Percentiles rank a stretch among this genome's conserved stretches.
phyloP scores from a whole-genome alignment of 30 jellyfish, hydroid and myxozoan genomes.

The Aurelia sp. region DNA sequence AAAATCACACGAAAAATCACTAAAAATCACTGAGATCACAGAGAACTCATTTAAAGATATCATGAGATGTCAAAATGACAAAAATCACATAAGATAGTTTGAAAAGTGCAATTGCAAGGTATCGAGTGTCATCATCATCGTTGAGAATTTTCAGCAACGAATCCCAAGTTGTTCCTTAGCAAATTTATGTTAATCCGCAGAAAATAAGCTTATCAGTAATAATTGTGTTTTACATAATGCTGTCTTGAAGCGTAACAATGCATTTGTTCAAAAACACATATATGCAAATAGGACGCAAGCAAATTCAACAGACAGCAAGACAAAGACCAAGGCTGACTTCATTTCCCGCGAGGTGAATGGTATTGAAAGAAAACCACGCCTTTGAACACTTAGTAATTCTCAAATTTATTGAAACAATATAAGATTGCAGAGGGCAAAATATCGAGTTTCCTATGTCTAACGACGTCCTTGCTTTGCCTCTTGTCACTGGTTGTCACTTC shows the following conservation, averaged over 20 bases:
- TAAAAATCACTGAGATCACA: too few species aligned
- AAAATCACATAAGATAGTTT: too few species aligned
- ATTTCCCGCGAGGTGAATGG: constrained; percentile 37
- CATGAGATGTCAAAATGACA: too few species aligned
- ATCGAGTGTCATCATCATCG: too few species aligned
- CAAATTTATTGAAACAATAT: not conserved
- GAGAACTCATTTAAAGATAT: too few species aligned
- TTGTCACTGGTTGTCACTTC: too few species aligned
- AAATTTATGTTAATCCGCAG: not conserved
- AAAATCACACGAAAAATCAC: too few species aligned
- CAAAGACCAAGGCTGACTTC: constrained; percentile 11
- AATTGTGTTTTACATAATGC: not conserved
- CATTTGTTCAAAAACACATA: not conserved
- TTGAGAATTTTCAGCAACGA: too few species aligned
- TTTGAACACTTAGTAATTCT: constrained; percentile 3
- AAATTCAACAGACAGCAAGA: not conserved
- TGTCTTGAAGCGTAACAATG: constrained; percentile 6
- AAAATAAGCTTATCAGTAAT: not conserved
- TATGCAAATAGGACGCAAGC: constrained; percentile 20
- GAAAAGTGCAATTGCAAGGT: too few species aligned
- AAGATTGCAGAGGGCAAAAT: not conserved
- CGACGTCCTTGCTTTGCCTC: too few species aligned
- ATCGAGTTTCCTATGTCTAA: not conserved
- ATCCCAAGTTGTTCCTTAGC: not conserved
- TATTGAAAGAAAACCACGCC: constrained; percentile 37